Percentiles rank a stretch among this genome's conserved stretches.
These are phyloP conservation scores for Ferdinandea cuprea DNA, from an alignment of 2,888 invertebrate species.

Conservation along the genomic window DNA sequence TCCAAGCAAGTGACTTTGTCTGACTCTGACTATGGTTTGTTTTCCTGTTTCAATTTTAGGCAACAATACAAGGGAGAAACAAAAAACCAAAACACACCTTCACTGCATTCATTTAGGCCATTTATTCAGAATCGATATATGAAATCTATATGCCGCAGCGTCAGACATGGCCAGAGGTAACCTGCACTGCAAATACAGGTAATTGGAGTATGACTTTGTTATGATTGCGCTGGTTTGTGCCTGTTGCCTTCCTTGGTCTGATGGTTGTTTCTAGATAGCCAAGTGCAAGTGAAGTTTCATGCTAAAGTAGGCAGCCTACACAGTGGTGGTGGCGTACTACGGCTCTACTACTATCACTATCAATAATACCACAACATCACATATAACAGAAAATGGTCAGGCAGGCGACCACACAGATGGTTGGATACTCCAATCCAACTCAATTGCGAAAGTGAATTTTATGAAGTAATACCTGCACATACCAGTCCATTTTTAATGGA, in stretches of 20 bases:
- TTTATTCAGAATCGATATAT: slow-evolving; percentile 67
- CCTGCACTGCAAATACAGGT: slow-evolving; percentile 58
- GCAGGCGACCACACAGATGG: slow-evolving; percentile 54
- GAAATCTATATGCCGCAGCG: slow-evolving; percentile 40
- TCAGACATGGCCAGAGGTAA: slow-evolving; percentile 4
- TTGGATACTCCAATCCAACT: slow-evolving; percentile 9
- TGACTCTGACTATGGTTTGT: slow-evolving; percentile 9
- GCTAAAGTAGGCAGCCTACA: slow-evolving; percentile 1
- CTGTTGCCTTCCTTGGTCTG: slow-evolving; percentile 46
- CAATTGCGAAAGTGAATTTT: slow-evolving; percentile 61
- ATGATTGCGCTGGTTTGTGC: slow-evolving; percentile 69
- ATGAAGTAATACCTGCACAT: slow-evolving; percentile 55
- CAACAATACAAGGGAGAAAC: slow-evolving; percentile 16
- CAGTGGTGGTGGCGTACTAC: too few relatives aligned
- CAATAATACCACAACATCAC: slow-evolving; percentile 13
- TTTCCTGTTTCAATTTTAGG: slow-evolving; percentile 41
- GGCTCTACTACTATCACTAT: too few relatives aligned
- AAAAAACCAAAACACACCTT: slow-evolving; percentile 55
- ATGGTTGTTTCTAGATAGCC: slow-evolving; percentile 47
- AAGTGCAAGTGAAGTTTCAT: slow-evolving; percentile 8
- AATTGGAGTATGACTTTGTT: slow-evolving; percentile 70
- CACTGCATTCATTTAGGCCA: slow-evolving; percentile 65
- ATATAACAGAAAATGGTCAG: slow-evolving; percentile 1
- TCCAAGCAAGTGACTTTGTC: too few relatives aligned
- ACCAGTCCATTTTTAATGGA: not conserved